Percentiles rank a stretch among this genome's conserved stretches.
Evolutionary conservation across 2,113 vertebrate genomes (phyloP).

Genomic region (Megaceryle maxima): DNA sequence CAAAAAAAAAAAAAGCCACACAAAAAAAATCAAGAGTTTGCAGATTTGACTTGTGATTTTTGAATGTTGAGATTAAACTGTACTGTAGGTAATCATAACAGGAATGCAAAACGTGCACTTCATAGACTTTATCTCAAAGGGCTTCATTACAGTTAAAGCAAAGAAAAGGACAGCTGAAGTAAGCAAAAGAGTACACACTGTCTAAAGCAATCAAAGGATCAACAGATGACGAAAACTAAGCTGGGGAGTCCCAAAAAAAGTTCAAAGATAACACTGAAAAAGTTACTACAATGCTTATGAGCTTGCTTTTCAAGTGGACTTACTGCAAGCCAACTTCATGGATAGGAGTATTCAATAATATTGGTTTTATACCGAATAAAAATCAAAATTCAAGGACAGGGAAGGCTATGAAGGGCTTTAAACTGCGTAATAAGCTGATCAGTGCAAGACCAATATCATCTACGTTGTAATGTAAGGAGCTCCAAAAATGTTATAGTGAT

Average conservation of each 20-base stretch:
- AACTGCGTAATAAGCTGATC: background rate
- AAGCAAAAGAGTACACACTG: background rate
- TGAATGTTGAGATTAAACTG: background rate
- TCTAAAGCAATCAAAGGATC: background rate
- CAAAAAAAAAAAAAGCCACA: background rate
- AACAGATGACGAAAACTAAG: background rate
- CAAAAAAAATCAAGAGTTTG: background rate
- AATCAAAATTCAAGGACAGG: background rate
- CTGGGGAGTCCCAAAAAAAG: background rate
- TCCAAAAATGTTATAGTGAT: background rate
- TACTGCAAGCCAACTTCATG: background rate
- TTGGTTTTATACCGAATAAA: background rate
- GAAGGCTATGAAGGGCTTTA: background rate
- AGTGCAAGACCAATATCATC: background rate
- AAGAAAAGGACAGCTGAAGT: background rate
- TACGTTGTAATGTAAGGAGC: background rate
- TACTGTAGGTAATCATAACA: background rate
- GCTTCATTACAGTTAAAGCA: background rate
- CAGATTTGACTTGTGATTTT: background rate
- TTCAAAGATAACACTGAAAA: background rate
- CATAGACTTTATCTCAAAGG: background rate
- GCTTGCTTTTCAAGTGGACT: background rate
- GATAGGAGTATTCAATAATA: background rate
- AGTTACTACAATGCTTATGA: background rate
- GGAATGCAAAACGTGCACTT: background rate